Percentiles rank a stretch among this genome's conserved stretches.
These are phyloP conservation scores for Linepithema humile DNA, from an alignment of 1,140 invertebrate species.

Conservation along the genomic window DNA sequence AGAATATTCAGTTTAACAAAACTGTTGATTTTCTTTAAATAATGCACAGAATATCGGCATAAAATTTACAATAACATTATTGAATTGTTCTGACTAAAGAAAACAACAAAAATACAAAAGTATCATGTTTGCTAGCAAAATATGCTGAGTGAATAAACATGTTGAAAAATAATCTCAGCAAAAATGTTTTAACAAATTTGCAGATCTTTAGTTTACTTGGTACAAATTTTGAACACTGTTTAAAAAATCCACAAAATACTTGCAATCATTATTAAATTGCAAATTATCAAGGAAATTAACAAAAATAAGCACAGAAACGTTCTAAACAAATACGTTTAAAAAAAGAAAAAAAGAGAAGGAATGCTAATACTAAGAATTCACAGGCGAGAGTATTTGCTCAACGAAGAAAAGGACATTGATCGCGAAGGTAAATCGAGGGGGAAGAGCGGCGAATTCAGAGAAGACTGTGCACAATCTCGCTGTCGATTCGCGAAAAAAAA, in stretches of 20 bases:
- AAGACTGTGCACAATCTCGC: not conserved
- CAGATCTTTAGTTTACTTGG: not conserved
- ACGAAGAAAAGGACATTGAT: not conserved
- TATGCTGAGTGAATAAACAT: not conserved
- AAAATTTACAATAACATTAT: not conserved
- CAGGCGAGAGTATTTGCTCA: not conserved
- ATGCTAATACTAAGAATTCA: not conserved
- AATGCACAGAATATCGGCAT: not conserved
- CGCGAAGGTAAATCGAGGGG: not conserved
- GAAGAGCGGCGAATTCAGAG: not conserved
- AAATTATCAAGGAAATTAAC: not conserved
- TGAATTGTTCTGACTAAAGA: not conserved
- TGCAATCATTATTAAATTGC: not conserved
- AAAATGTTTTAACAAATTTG: not conserved
- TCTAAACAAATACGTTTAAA: not conserved
- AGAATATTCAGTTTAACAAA: not conserved
- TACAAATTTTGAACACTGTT: not conserved
- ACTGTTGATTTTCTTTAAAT: not conserved
- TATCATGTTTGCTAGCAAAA: not conserved
- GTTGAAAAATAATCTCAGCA: not conserved
- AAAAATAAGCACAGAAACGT: not conserved
- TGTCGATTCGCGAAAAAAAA: not conserved
- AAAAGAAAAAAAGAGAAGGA: conserved; percentile 6
- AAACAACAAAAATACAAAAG: not conserved
- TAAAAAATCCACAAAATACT: not conserved